Evolutionary conservation across 2,113 vertebrate genomes (phyloP).

Genomic region (Thalassarche chlororhynchos): DNA sequence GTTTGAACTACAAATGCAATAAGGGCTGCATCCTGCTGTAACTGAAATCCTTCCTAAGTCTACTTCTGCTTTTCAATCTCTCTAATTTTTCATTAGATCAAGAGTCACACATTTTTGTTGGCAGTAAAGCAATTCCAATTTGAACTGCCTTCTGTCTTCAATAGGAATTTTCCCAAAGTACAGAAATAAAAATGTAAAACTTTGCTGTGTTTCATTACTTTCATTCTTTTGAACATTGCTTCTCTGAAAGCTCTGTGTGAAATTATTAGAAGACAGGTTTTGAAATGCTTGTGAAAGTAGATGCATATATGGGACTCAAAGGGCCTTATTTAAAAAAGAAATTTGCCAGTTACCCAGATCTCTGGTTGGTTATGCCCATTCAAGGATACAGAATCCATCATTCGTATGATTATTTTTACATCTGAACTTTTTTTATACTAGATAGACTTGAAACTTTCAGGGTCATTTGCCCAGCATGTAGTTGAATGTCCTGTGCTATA

Average conservation of each 20-base stretch:
- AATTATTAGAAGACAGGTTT: constrained; percentile 81
- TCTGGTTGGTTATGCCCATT: constrained; percentile 78
- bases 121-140: constrained; percentile 77
- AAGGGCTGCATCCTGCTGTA: constrained; percentile 60
- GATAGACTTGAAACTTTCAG: constrained; percentile 82
- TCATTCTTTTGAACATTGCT: constrained; percentile 78
- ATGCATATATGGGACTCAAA: constrained; percentile 82
- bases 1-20: constrained; percentile 64
- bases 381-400: constrained; percentile 76
- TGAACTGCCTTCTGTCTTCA: constrained; percentile 71
- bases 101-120: constrained; percentile 73
- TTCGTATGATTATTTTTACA: constrained; percentile 82
- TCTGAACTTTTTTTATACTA: constrained; percentile 79
- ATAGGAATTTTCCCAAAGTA: constrained; percentile 73
- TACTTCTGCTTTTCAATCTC: constrained; percentile 61
- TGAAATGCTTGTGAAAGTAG: constrained; percentile 79
- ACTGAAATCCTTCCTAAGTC: constrained; percentile 55
- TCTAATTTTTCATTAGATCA: constrained; percentile 77
- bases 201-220: constrained; percentile 79
- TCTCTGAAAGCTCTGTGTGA: constrained; percentile 80
- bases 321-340: constrained; percentile 82
- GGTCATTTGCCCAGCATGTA: constrained; percentile 85
- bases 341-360: constrained; percentile 74
- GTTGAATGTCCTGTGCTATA: constrained; percentile 81
- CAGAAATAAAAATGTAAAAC: constrained; percentile 75